phyloP scores from a whole-genome alignment of 92 coral and sea anemone genomes.

The Porites rus region DNA sequence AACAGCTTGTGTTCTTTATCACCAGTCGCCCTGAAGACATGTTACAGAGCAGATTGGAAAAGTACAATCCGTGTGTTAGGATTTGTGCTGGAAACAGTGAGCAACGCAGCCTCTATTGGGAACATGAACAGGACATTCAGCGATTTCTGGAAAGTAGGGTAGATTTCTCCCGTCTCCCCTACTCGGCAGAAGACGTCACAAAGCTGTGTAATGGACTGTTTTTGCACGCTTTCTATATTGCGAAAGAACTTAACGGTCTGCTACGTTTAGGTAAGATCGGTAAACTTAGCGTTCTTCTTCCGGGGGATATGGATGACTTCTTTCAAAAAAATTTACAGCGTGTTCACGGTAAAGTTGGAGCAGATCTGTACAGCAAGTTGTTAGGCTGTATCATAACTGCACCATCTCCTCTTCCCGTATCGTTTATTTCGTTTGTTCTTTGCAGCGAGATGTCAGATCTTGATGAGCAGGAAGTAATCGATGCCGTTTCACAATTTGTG shows the following conservation, averaged over 20 bases:
- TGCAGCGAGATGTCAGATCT: not conserved
- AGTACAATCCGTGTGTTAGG: too few relatives aligned
- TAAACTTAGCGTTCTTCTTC: not conserved
- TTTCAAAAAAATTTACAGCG: not conserved
- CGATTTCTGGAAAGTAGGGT: not conserved
- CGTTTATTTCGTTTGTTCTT: too few relatives aligned
- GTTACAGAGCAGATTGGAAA: too few relatives aligned
- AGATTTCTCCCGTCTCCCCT: not conserved
- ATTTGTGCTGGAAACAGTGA: too few relatives aligned
- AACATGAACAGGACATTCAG: too few relatives aligned
- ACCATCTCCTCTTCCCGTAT: not conserved
- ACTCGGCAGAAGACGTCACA: not conserved
- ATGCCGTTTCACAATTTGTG: constrained; percentile 4
- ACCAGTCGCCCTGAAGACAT: constrained; percentile 36
- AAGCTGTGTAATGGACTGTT: too few relatives aligned
- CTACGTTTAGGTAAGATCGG: not conserved
- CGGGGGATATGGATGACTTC: too few relatives aligned
- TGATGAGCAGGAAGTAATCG: not conserved
- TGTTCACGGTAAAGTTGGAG: too few relatives aligned
- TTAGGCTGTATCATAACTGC: not conserved
- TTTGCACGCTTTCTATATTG: too few relatives aligned
- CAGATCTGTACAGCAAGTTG: too few relatives aligned
- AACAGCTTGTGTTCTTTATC: constrained; percentile 64
- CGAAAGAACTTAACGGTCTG: not conserved
- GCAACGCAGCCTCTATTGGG: too few relatives aligned